phyloP scores from a whole-genome alignment of 2,888 invertebrate genomes.

The Phania funesta region DNA sequence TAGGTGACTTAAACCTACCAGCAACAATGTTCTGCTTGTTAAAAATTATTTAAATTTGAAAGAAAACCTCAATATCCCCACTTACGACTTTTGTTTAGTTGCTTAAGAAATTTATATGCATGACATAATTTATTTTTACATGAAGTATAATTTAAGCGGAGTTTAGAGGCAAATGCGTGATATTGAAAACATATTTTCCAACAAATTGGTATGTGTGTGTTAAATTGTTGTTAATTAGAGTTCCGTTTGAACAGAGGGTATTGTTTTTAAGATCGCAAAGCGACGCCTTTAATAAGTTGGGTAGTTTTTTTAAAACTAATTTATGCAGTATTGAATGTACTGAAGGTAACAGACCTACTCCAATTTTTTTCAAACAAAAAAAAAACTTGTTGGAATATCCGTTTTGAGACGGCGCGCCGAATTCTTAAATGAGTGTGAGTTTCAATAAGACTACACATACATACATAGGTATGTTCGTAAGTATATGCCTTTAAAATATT shows the following conservation, averaged over 20 bases:
- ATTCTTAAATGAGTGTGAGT: background rate
- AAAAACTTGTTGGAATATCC: slow-evolving; percentile 63
- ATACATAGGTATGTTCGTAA: too few relatives aligned
- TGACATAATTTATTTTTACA: slow-evolving; percentile 16
- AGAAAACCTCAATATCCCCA: slow-evolving; percentile 8
- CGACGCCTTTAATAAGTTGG: slow-evolving; percentile 46
- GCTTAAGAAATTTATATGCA: slow-evolving; percentile 23
- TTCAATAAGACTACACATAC: slow-evolving; percentile 18
- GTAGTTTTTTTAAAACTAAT: slow-evolving; percentile 17
- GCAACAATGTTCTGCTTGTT: slow-evolving; percentile 29
- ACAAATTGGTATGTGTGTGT: slow-evolving; percentile 42
- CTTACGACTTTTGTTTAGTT: slow-evolving; percentile 40
- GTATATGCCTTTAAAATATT: background rate
- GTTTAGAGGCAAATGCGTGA: slow-evolving; percentile 48
- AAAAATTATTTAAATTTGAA: slow-evolving; percentile 31
- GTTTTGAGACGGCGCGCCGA: slow-evolving; percentile 43
- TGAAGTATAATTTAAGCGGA: background rate
- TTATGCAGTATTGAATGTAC: background rate
- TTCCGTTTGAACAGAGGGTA: slow-evolving; percentile 44
- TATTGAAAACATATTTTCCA: slow-evolving; percentile 37
- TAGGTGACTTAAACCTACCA: slow-evolving; percentile 42
- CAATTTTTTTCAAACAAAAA: slow-evolving; percentile 35
- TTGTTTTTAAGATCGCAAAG: slow-evolving; percentile 12
- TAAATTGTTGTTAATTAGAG: slow-evolving; percentile 65
- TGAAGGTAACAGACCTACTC: slow-evolving; percentile 43